Conservation (phyloP, 2,113 vertebrate species). For the Misgurnus anguillicaudatus region DNA sequence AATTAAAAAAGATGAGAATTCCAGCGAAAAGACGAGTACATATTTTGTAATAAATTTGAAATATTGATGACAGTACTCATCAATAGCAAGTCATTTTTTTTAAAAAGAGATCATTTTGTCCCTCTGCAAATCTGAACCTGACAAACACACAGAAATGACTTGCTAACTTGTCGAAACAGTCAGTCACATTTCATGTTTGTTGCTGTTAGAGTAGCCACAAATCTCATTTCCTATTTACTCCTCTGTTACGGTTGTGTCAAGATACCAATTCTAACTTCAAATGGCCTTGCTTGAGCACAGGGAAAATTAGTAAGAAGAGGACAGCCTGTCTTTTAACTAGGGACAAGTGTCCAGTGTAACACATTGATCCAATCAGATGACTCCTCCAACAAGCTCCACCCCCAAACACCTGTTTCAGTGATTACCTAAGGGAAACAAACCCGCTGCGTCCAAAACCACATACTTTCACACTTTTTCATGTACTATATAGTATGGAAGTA, state of each 20-base stretch:
- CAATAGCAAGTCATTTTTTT: not conserved
- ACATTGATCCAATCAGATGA: not conserved
- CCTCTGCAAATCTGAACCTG: not conserved
- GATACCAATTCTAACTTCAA: slow-evolving; percentile 64
- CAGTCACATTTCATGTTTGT: slow-evolving; percentile 28
- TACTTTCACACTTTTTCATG: too few relatives aligned
- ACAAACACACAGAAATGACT: slow-evolving; percentile 30
- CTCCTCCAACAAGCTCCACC: not conserved
- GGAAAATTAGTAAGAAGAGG: slow-evolving; percentile 50
- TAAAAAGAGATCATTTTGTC: not conserved
- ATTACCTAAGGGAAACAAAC: not conserved
- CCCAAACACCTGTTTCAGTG: slow-evolving; percentile 7
- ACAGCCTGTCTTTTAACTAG: not conserved
- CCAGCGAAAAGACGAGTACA: not conserved
- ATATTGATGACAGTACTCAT: not conserved
- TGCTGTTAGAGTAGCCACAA: slow-evolving; percentile 55
- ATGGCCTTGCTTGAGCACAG: slow-evolving; percentile 56
- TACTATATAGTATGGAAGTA: too few relatives aligned
- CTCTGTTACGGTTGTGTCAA: slow-evolving; percentile 50
- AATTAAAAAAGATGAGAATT: too few relatives aligned
- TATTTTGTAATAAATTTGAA: slow-evolving; percentile 14
- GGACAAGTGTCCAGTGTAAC: not conserved
- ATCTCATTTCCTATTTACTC: slow-evolving; percentile 63
- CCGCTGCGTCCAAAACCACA: too few relatives aligned
- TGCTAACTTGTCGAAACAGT: slow-evolving; percentile 54